These are phyloP conservation scores for Merodon equestris DNA, from an alignment of 2,888 invertebrate genomes.

Conservation along the genomic window DNA sequence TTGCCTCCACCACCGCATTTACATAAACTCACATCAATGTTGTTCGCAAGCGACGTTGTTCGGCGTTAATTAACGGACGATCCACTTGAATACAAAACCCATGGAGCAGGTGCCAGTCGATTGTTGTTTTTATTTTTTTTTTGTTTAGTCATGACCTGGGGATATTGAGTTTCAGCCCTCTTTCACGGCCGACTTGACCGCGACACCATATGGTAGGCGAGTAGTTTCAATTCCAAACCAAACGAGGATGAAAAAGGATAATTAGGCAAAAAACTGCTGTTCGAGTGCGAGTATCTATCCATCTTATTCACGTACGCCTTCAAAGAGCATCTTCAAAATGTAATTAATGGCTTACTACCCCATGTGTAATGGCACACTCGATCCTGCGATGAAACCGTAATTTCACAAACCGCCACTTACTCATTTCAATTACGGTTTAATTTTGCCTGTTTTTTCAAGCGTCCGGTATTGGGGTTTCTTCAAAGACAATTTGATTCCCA, in stretches of 20 bases:
- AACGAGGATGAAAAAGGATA: constrained; percentile 20
- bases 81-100: too few relatives aligned
- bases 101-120: too few relatives aligned
- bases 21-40: too few relatives aligned
- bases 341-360: constrained; percentile 55
- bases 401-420: too few relatives aligned
- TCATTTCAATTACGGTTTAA: constrained; percentile 36
- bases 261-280: constrained; percentile 25
- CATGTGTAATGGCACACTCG: too few relatives aligned
- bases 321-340: constrained; percentile 21
- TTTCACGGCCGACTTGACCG: not conserved
- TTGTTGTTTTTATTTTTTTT: too few relatives aligned
- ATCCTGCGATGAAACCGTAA: not conserved
- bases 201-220: constrained; percentile 22
- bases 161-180: too few relatives aligned
- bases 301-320: constrained; percentile 1
- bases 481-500: constrained; percentile 36
- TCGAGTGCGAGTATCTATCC: not conserved
- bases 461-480: constrained; percentile 19
- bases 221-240: constrained; percentile 27
- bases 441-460: constrained; percentile 19
- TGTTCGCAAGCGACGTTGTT: too few relatives aligned
- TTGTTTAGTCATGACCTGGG: too few relatives aligned
- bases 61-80: too few relatives aligned
- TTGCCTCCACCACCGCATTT: too few relatives aligned